Base-by-base conservation (phyloP, 37 sponge, comb jelly and placozoan genomes). In the Cliona cf. orientalis region DNA sequence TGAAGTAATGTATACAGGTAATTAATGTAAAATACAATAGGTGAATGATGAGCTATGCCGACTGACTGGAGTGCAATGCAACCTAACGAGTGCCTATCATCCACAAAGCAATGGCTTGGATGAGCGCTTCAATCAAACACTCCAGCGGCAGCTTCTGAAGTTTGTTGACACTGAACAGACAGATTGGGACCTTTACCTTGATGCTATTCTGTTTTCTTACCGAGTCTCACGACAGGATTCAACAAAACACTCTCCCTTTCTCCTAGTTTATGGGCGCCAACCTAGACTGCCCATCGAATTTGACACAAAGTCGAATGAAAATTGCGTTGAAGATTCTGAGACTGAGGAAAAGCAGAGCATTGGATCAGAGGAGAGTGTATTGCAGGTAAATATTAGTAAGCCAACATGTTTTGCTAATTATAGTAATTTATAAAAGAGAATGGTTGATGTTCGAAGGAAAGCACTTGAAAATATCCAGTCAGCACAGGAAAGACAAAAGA, bases 121-220 rank as follows among this genome's bases (percentile, higher is more conserved):
- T 66, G 85, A 84, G 28, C 32, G 77, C 57, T 58, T 84, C 34
- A 84, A 84, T 65, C 85, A 78, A 81, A 84, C 85, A 26, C 78
- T 84, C 39, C 43, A 67, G 28, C 71, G 66, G 25, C 53, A 39
- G 39, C 42, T 85, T 14, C 31, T 56, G 46, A 71, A 70, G 55
- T 68, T 74, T 55, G 25, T 72, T 26, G 34, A 74, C 35, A 42
- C 23, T 22, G 53, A 80, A 33, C 46, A 66, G 43, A 74, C n/a
- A n/a, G 38, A 69, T 25, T 80, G 81, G 81, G 81, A 80, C 44
- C 42, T 66, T 5, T 67, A 79, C 67, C 33, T 79, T 40, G 68
- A 79, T 44, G 29, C 53, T 5, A 35, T 66, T 35, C 46, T 79
- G 32, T 79, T 56, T 23, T 65, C 80, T 25, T 79, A 79, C 34